Base-by-base conservation (phyloP, 1,140 invertebrate genomes). In the Dreissena polymorpha region DNA sequence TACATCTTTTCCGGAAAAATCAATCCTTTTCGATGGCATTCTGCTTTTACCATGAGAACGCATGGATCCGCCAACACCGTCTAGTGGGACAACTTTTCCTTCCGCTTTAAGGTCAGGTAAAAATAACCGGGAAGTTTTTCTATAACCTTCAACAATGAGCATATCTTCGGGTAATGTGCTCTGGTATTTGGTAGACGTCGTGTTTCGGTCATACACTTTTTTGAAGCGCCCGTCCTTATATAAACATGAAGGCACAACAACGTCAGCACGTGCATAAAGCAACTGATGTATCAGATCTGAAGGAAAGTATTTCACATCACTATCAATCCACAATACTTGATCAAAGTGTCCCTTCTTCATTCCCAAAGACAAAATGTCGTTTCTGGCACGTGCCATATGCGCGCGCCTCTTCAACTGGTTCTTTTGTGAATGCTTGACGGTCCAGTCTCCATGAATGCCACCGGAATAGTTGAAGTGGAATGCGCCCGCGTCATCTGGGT, bases 41-140 rank as follows among this genome's bases (percentile, higher is more conserved):
- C 80, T 0, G 88, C 87, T 65, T 83, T 83, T 0, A 92, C 80
- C 18, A 92, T 68, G 53, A 92, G 70, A 12, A 84, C 86, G 69
- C 91, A 92, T n/a, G n/a, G n/a, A n/a, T 0, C 91, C 91, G 13
- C 91, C 91, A 10, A 92, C 91, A 5, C 91, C 91, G 85, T 92
- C 91, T 25, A 92, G 64, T 6, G 85, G 86, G 0, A 92, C 91
- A 25, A 91, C 80, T 3, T 86, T 71, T 14, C 91, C 91, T 64
- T 92, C 90, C 13, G 84, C 87, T 51, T 86, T 83, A 12, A 92
- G 80, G 69, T 91, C 85, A 10, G 90, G 85, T 25, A 92, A 83
- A 80, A 86, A 91, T n/a, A 89, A 79, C 49, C 91, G 72, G 13
- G 50, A 67, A 12, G 90, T 86, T 10, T 73, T 29, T 16, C 83